Conservation (phyloP, 1,140 invertebrate genomes). For the Teleogryllus occipitalis region DNA sequence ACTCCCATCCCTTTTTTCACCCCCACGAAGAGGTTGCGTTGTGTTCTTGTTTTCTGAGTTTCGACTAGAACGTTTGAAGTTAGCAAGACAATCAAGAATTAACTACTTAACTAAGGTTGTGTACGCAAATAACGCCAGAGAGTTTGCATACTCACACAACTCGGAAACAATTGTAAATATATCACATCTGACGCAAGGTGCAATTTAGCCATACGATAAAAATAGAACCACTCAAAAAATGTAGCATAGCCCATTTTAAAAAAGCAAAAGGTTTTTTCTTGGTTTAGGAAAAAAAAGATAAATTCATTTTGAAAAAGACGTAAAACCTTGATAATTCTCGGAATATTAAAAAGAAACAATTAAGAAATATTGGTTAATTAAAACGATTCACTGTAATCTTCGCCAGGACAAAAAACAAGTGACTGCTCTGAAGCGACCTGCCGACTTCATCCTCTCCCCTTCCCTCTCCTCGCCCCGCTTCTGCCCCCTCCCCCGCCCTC, state of each 20-base stretch:
- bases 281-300: background rate
- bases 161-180: slow-evolving; percentile 1
- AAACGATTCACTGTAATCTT: background rate
- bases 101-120: slow-evolving; percentile 5
- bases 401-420: background rate
- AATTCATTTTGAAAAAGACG: background rate
- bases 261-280: background rate
- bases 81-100: slow-evolving; percentile 1
- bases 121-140: background rate
- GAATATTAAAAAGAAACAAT: slow-evolving; percentile 2
- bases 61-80: slow-evolving; percentile 1
- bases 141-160: slow-evolving; percentile 1
- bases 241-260: slow-evolving; percentile 4
- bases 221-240: background rate
- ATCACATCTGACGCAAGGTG: background rate
- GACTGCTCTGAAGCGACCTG: background rate
- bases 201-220: background rate
- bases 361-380: background rate
- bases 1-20: background rate
- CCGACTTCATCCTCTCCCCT: background rate
- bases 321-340: slow-evolving; percentile 2
- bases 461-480: background rate
- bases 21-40: background rate
- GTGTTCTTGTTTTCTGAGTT: slow-evolving; percentile 4
- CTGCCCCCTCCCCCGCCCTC: too few species aligned